Percentiles rank a stretch among this genome's conserved stretches.
Evolutionary conservation across 2,888 invertebrate species (phyloP).

Genomic region (Melangyna quadrimaculata): DNA sequence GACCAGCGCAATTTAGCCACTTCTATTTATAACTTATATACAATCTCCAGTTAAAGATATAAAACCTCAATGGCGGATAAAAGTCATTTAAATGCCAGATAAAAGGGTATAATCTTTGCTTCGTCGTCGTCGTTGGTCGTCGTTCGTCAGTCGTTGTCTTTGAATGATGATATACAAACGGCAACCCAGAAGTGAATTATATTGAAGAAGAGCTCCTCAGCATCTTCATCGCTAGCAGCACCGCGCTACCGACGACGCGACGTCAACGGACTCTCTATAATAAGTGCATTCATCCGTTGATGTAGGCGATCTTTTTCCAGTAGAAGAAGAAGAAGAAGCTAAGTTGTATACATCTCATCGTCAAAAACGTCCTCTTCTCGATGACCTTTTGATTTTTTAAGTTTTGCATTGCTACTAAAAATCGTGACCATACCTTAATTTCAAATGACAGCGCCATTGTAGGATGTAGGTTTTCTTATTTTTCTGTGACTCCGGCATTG

Average conservation of each 20-base stretch:
- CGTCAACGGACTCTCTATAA: not conserved
- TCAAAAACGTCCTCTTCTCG: slow-evolving; percentile 4
- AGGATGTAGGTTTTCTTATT: not conserved
- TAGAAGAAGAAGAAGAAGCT: not conserved
- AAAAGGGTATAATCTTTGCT: slow-evolving; percentile 60
- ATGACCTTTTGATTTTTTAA: slow-evolving; percentile 50
- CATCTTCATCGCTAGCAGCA: not conserved
- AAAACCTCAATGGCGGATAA: slow-evolving; percentile 55
- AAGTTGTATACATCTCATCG: not conserved
- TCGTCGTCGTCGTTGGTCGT: not conserved
- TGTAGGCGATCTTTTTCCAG: slow-evolving; percentile 30
- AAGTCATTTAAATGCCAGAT: slow-evolving; percentile 61
- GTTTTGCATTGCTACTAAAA: slow-evolving; percentile 29
- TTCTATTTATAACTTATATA: slow-evolving; percentile 22
- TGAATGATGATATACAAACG: not conserved
- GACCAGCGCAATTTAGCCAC: slow-evolving; percentile 44
- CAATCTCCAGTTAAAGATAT: slow-evolving; percentile 34
- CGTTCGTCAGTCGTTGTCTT: not conserved
- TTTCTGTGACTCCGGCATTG: slow-evolving; percentile 1
- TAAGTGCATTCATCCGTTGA: slow-evolving; percentile 28
- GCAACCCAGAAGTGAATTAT: slow-evolving; percentile 45
- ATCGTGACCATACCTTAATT: slow-evolving; percentile 63
- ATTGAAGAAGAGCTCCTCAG: slow-evolving; percentile 45
- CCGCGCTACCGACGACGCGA: not conserved
- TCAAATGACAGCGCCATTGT: slow-evolving; percentile 44